These are phyloP conservation scores for Meriones psammophilus DNA, from an alignment of 2,797 vertebrate species.

Conservation along the genomic window DNA sequence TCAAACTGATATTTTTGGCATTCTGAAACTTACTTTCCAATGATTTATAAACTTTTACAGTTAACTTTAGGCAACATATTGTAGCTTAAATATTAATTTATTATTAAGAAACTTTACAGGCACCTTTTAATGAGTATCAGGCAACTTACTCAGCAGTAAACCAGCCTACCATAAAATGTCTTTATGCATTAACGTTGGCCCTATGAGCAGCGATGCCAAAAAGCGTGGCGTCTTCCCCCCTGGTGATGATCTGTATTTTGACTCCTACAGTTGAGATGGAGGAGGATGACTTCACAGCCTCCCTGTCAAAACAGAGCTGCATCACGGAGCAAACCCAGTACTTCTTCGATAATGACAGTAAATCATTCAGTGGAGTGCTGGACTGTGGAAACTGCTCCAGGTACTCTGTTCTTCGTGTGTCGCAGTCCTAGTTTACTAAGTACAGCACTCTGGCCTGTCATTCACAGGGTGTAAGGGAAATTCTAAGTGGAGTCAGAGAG, in stretches of 20 bases:
- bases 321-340: conserved; percentile 99
- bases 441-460: background rate
- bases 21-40: background rate
- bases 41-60: background rate
- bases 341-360: conserved; percentile 97
- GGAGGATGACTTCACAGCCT: conserved; percentile 94
- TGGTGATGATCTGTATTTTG: conserved; percentile 35
- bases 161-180: background rate
- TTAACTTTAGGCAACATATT: background rate
- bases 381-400: conserved; percentile 99
- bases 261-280: conserved; percentile 92
- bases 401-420: conserved; percentile 86
- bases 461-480: background rate
- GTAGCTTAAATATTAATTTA: background rate
- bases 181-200: background rate
- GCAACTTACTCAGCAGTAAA: background rate
- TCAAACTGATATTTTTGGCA: background rate
- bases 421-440: background rate
- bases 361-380: conserved; percentile 94
- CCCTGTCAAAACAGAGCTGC: conserved; percentile 97
- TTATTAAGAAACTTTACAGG: background rate
- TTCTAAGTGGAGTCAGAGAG: background rate
- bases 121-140: background rate
- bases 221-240: background rate
- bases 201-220: too few species aligned